phyloP scores from a whole-genome alignment of 1,140 invertebrate genomes.

The Musca domestica region DNA sequence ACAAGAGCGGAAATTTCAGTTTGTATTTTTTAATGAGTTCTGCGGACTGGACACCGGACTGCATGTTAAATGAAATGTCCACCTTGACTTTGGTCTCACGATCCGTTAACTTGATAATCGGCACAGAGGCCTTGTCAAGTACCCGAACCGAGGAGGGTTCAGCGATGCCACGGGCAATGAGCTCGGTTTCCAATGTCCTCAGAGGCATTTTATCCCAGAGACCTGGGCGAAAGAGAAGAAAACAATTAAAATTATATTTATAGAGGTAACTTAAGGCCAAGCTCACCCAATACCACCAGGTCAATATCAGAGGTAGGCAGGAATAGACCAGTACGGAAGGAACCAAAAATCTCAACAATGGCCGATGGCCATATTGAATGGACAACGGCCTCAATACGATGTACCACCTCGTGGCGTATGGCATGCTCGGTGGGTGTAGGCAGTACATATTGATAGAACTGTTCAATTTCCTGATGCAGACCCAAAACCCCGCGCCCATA shows the following conservation, averaged over 20 bases:
- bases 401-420: conserved; percentile 81
- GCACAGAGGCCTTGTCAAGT: conserved; percentile 94
- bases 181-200: conserved; percentile 83
- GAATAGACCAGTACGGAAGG: conserved; percentile 92
- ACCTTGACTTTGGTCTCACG: conserved; percentile 88
- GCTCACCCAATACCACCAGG: conserved; percentile 93
- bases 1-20: conserved; percentile 77
- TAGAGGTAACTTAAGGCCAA: not conserved
- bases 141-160: conserved; percentile 88
- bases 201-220: conserved; percentile 91
- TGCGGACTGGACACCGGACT: conserved; percentile 90
- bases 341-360: conserved; percentile 92
- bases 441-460: conserved; percentile 92
- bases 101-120: conserved; percentile 97
- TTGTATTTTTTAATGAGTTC: conserved; percentile 89
- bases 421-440: conserved; percentile 86
- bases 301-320: conserved; percentile 98
- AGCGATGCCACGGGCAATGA: conserved; percentile 85
- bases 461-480: conserved; percentile 94
- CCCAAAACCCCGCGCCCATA: conserved; percentile 75
- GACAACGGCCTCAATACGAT: conserved; percentile 83
- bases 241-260: not conserved
- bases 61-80: conserved; percentile 99
- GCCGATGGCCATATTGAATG: conserved; percentile 86
- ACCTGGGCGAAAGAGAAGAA: conserved; percentile 58